Percentiles rank a stretch among this genome's conserved stretches.
These are phyloP conservation scores for Drosophila grimshawi DNA, from an alignment of 1,140 invertebrate species.

Conservation along the genomic window DNA sequence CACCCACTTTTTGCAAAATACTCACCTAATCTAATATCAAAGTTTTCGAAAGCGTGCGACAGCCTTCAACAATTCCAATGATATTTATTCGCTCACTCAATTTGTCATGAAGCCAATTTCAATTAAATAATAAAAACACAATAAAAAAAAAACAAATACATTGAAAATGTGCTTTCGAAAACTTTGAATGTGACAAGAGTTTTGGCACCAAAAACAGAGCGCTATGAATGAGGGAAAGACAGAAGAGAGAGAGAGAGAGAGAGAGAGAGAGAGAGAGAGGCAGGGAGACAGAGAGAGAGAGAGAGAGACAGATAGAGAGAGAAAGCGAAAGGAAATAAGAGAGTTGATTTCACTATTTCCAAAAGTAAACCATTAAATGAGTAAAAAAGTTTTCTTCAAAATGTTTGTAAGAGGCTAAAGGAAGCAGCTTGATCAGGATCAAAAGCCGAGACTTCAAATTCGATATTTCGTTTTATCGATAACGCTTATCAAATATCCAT, in stretches of 20 bases:
- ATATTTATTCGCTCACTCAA: constrained; percentile 56
- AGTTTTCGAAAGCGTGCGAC: constrained; percentile 90
- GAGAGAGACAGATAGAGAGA: too few relatives aligned
- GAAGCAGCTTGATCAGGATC: too few relatives aligned
- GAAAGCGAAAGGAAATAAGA: too few relatives aligned
- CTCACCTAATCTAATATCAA: constrained; percentile 76
- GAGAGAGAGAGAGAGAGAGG: not conserved
- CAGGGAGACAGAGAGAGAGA: not conserved
- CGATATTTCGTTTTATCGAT: too few relatives aligned
- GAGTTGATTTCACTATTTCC: too few relatives aligned
- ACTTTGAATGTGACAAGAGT: constrained; percentile 85
- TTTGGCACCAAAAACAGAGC: not conserved
- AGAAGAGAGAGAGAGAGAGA: not conserved
- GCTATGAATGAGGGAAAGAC: not conserved
- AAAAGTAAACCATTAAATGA: too few relatives aligned
- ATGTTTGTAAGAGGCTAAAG: too few relatives aligned
- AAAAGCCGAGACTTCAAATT: too few relatives aligned
- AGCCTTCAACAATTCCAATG: constrained; percentile 83
- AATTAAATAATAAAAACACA: not conserved
- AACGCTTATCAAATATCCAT: too few relatives aligned
- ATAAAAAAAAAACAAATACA: not conserved
- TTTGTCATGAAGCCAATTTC: constrained; percentile 15
- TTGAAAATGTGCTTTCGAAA: constrained; percentile 85
- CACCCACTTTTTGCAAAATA: not conserved
- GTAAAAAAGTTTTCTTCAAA: not conserved